Base-by-base conservation (phyloP, 2,797 vertebrate species). In the Periophthalmus magnuspinnatus region DNA sequence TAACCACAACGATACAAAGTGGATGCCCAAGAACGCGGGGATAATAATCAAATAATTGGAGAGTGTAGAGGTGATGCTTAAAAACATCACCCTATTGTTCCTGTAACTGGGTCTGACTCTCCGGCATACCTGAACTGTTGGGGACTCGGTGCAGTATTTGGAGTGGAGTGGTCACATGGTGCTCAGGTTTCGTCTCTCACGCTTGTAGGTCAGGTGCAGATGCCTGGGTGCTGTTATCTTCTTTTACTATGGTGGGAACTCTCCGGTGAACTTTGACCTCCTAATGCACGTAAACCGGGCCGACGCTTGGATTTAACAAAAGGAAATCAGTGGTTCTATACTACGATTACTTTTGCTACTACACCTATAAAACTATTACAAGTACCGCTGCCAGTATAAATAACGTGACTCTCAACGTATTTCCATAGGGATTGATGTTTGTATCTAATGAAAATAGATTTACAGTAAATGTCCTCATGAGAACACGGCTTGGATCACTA, bases 131-230 rank as follows among this genome's bases (percentile, higher is more conserved):
- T 47, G 38, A 57, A 52, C 60, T 74, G 60, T 62, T 62, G 36
- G 60, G 60, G 36, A 62, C 21, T 22, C 14, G 41, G 45, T 32
- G 62, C 52, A 34, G 32, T 62, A 45, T 66, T 32, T 28, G 62
- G 64, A 34, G 68, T 67, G 48, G 17, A 52, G 54, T 64, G 62
- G 55, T 66, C 54, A 52, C 62, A 67, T 0, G 22, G 10, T 21
- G 34, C 72, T 80, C 81, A 56, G 71, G 68, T 84, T 79, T 75
- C 80, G 14, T 33, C 67, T 67, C 36, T 45, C 55, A 79, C 32
- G 71, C 65, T 52, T 50, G 47, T 41, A 62, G 64, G 77, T 77
- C 65, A 63, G 33, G 38, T 38, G 21, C 17, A 66, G 28, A 62
- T 34, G 22, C 52, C 57, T 62, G 56, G 34, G 9, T 50, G 13